Percentiles rank a stretch among this genome's conserved stretches.
Evolutionary conservation across 2,797 vertebrate genomes (phyloP).

Genomic region (Lagocephalus sceleratus): DNA sequence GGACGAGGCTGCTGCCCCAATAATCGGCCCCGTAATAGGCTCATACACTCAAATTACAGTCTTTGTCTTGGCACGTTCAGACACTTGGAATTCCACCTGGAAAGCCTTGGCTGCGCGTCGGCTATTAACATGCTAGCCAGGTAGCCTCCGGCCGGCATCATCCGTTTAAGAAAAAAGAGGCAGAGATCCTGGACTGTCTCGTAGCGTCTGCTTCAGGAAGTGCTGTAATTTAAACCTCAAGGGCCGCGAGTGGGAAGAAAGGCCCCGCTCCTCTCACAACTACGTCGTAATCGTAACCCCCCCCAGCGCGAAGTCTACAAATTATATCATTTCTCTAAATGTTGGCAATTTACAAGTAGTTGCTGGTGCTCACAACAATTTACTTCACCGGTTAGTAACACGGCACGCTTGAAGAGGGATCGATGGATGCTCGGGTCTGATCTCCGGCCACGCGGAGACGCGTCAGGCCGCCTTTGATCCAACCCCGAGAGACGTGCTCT

Average conservation of each 20-base stretch:
- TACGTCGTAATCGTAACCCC: too few relatives aligned
- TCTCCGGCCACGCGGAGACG: too few relatives aligned
- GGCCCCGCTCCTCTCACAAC: too few relatives aligned
- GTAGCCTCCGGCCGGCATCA: background rate
- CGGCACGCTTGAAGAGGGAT: too few relatives aligned
- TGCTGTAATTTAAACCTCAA: background rate
- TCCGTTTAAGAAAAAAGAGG: background rate
- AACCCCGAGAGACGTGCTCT: too few relatives aligned
- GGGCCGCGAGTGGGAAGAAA: background rate
- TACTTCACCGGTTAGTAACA: too few relatives aligned
- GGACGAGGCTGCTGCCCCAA: background rate
- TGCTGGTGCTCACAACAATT: too few relatives aligned
- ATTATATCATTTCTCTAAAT: too few relatives aligned
- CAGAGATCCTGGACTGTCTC: background rate
- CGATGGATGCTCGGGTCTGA: too few relatives aligned
- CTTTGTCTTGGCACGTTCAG: background rate
- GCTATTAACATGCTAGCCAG: background rate
- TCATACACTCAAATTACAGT: slow-evolving; percentile 12
- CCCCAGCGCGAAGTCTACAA: too few relatives aligned
- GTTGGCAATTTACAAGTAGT: too few relatives aligned
- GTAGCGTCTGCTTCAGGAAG: background rate
- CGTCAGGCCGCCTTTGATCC: too few relatives aligned
- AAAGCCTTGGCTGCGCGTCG: background rate
- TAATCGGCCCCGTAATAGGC: slow-evolving; percentile 14
- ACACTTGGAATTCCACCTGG: slow-evolving; percentile 11